Conservation (phyloP, 2,888 invertebrate genomes). For the Metopia argyrocephala region DNA sequence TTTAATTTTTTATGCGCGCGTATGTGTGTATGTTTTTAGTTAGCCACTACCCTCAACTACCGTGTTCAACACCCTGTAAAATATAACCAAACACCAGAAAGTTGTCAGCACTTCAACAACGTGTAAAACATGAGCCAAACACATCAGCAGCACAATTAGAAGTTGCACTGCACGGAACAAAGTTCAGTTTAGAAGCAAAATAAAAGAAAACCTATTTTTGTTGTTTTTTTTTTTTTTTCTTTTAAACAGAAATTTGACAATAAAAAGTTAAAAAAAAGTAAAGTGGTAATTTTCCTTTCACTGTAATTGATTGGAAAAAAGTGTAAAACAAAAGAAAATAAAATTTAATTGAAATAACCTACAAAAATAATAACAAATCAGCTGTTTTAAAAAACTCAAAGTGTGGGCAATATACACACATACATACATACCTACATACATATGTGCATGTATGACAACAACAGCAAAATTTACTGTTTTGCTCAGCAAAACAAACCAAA, state of each 20-base stretch:
- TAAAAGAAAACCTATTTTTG: too few relatives aligned
- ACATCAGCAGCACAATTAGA: not conserved
- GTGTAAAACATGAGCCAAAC: slow-evolving; percentile 19
- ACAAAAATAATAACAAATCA: slow-evolving; percentile 40
- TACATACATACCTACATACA: not conserved
- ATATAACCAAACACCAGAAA: not conserved
- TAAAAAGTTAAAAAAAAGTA: not conserved
- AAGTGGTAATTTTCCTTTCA: not conserved
- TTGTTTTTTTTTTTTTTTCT: too few relatives aligned
- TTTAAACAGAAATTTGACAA: too few relatives aligned
- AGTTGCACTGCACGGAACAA: slow-evolving; percentile 18
- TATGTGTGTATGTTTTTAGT: not conserved
- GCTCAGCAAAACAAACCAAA: not conserved
- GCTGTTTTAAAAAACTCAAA: slow-evolving; percentile 53
- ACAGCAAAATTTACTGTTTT: slow-evolving; percentile 31
- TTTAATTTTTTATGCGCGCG: not conserved
- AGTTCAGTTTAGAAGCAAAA: slow-evolving; percentile 48
- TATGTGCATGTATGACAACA: not conserved
- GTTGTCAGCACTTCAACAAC: slow-evolving; percentile 25
- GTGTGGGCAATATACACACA: slow-evolving; percentile 1
- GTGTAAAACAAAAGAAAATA: not conserved
- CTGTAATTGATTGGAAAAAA: not conserved
- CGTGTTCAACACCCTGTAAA: not conserved
- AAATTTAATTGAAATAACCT: slow-evolving; percentile 40
- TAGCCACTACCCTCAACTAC: not conserved